A percentile compares a stretch with the other conserved stretches of the same genome.
Evolutionary conservation across 2,797 vertebrate genomes (phyloP).

Genomic region (Phylloscopus collybita): DNA sequence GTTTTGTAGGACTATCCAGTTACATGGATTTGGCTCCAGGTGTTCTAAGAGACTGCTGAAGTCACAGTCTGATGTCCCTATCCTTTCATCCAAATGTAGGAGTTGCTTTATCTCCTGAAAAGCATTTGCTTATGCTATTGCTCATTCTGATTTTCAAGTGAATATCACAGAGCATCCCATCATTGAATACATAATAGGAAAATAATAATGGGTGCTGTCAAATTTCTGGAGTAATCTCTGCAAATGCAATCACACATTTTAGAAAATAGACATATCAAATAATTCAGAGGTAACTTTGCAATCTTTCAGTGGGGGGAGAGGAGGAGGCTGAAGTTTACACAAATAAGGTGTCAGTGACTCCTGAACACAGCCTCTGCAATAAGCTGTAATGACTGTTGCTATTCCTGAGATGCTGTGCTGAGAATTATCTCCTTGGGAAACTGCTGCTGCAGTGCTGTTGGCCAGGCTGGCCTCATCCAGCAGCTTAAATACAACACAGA

Average conservation of each 20-base stretch:
- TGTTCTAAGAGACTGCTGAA: background rate
- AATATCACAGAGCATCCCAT: background rate
- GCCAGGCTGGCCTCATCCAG: background rate
- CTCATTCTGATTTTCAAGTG: slow-evolving; percentile 10
- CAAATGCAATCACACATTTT: background rate
- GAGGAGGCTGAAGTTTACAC: background rate
- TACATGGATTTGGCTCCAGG: background rate
- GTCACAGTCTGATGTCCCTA: background rate
- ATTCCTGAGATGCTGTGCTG: background rate
- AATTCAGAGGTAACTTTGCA: background rate
- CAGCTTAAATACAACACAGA: background rate
- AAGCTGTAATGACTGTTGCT: background rate
- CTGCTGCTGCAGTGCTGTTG: background rate
- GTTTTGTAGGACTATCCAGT: background rate
- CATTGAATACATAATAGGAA: background rate
- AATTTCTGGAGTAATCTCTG: background rate
- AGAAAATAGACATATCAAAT: slow-evolving; percentile 24
- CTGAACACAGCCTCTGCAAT: background rate
- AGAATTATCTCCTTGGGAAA: background rate
- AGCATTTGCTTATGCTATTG: background rate
- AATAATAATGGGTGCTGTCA: slow-evolving; percentile 38
- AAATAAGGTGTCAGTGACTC: background rate
- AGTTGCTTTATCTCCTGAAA: background rate
- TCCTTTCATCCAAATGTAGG: background rate
- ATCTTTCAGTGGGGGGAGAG: background rate